Percentiles rank a stretch among this genome's conserved stretches.
phyloP scores from a whole-genome alignment of 2,113 vertebrate species.

The Capreolus pygargus region DNA sequence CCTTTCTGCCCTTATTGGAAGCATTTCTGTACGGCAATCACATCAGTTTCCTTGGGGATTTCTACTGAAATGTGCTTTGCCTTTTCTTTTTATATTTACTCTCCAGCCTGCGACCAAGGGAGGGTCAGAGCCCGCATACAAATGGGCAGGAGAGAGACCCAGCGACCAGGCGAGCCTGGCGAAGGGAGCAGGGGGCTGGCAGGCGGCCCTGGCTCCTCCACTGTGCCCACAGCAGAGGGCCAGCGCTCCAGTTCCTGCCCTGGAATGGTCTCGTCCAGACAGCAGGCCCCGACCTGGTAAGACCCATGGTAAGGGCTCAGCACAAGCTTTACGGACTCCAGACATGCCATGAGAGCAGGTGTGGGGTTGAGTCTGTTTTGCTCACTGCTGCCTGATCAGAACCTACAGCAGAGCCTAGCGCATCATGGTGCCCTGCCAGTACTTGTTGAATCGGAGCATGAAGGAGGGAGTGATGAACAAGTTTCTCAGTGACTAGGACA shows the following conservation, averaged over 20 bases:
- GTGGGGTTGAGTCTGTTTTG: background rate
- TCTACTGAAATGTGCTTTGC: slow-evolving; percentile 75
- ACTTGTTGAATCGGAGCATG: background rate
- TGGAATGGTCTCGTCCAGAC: background rate
- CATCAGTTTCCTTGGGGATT: slow-evolving; percentile 82
- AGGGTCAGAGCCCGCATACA: slow-evolving; percentile 79
- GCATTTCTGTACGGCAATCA: slow-evolving; percentile 85
- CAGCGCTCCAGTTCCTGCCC: rapidly evolving
- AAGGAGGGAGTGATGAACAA: background rate
- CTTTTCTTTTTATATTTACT: slow-evolving; percentile 81
- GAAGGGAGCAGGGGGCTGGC: background rate
- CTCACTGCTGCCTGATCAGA: background rate
- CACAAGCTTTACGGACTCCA: rapidly evolving
- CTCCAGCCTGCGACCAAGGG: slow-evolving; percentile 72
- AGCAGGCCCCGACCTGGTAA: background rate
- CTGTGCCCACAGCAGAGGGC: background rate
- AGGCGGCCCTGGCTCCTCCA: background rate
- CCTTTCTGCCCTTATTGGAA: slow-evolving; percentile 84
- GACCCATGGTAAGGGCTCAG: rapidly evolving
- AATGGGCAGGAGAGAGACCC: slow-evolving; percentile 63
- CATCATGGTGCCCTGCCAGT: rapidly evolving
- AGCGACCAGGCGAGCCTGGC: background rate
- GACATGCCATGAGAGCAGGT: background rate
- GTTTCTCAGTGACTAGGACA: background rate
- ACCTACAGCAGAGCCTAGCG: rapidly evolving